Evolutionary conservation across 1,140 invertebrate genomes (phyloP), one percentile per base, ranked within the genome.

Genomic region (Conus ventricosus): DNA sequence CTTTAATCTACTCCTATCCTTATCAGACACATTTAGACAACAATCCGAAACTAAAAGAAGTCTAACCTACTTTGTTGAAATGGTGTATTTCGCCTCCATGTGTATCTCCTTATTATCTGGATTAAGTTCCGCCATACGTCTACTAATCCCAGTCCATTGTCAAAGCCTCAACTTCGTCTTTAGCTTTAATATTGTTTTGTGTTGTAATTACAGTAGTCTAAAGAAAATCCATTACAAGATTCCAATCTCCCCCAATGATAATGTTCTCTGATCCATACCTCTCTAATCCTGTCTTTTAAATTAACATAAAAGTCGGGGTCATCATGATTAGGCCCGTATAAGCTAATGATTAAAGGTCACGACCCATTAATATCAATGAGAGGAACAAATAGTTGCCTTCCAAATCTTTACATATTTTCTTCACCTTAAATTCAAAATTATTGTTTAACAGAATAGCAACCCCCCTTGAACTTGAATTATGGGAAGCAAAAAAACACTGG

Each of bases 271-370:
- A 76, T 39, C 27, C 76, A n/a, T 55, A 90, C 60, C 20, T 67
- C 39, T 27, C 86, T 54, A 55, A 83, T 89, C 23, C 86, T 88
- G 3, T 87, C 53, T 87, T 86, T 25, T 80, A 89, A 20, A 10
- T 86, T 75, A 6, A 5, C 75, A 83, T 89, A 91, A 75, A 91
- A 89, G 6, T 57, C n/a, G 51, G 90, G 88, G 13, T 82, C 75
- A 82, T 91, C 90, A 60, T n/a, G 57, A 60, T 89, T 91, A 67
- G 90, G 90, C 0, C 87, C 88, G 84, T 91, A 89, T 17, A 81
- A 8, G 23, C 25, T 81, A 51, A 53, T 27, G 0, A 81, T 53
- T 6, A n/a, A n/a, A n/a, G n/a, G n/a, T n/a, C n/a, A n/a, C n/a
- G n/a, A n/a, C n/a, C n/a, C n/a, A n/a, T n/a, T n/a, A n/a, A 53